phyloP scores from a whole-genome alignment of 2,888 invertebrate genomes.

The Alloscopus bannaensis region DNA sequence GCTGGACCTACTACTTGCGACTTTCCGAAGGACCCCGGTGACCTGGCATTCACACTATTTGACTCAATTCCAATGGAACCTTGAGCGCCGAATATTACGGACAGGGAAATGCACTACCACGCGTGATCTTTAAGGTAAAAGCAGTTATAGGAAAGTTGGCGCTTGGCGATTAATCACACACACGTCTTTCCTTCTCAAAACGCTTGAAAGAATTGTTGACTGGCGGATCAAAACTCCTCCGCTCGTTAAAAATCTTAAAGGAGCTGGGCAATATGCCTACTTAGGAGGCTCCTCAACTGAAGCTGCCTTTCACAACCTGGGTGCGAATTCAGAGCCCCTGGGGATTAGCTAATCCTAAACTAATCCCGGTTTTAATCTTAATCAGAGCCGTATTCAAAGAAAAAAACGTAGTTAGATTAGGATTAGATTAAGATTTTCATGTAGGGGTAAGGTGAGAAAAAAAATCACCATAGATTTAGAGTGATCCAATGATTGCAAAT shows the following conservation, averaged over 20 bases:
- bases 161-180: too few species aligned
- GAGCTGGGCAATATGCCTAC: constrained; percentile 41
- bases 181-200: constrained; percentile 43
- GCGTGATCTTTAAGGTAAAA: constrained; percentile 34
- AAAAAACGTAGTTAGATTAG: too few species aligned
- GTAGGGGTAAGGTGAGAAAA: too few species aligned
- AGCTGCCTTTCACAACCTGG: too few species aligned
- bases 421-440: too few species aligned
- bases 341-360: too few species aligned
- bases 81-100: constrained; percentile 13
- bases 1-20: constrained; percentile 10
- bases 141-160: too few species aligned
- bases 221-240: constrained; percentile 19
- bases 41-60: not conserved
- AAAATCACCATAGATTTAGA: too few species aligned
- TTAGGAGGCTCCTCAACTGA: constrained; percentile 47
- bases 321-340: too few species aligned
- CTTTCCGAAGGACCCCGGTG: not conserved
- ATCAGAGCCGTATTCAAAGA: too few species aligned
- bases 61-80: not conserved
- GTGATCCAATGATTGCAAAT: too few species aligned
- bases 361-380: too few species aligned
- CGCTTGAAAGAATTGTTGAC: constrained; percentile 35
- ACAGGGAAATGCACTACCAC: not conserved
- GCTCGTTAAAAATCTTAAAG: constrained; percentile 19